Evolutionary conservation across 2,797 vertebrate genomes (phyloP).

Genomic region (Lutjanus campechanus): DNA sequence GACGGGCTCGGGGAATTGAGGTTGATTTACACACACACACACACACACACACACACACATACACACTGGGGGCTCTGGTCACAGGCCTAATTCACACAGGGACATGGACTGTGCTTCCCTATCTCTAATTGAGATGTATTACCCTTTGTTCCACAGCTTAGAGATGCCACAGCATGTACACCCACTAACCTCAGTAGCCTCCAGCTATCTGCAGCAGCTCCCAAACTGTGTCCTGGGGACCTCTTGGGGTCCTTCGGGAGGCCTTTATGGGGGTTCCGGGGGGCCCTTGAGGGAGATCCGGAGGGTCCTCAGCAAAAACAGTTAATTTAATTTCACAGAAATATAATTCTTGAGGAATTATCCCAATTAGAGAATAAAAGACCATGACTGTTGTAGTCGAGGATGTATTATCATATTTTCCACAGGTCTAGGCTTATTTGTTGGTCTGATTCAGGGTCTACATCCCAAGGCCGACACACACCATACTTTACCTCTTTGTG

Average conservation of each 20-base stretch:
- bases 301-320: background rate
- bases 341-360: background rate
- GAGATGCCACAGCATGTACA: conserved; percentile 15
- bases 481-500: background rate
- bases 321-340: background rate
- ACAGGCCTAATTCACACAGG: conserved; percentile 51
- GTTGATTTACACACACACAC: conserved; percentile 12
- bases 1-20: conserved; percentile 35
- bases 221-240: conserved; percentile 12
- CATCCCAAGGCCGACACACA: background rate
- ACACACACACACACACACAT: no score
- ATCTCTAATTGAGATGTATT: conserved; percentile 66
- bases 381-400: background rate
- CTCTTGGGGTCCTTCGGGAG: background rate
- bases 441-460: background rate
- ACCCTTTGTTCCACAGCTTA: conserved; percentile 22
- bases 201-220: background rate
- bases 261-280: background rate
- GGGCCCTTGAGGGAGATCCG: background rate
- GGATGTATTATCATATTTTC: background rate
- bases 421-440: background rate
- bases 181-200: conserved; percentile 17
- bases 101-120: conserved; percentile 28
- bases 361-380: background rate
- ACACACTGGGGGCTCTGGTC: conserved; percentile 22